Conservation (phyloP, 1,140 invertebrate species). For the Oscheius sp. region DNA sequence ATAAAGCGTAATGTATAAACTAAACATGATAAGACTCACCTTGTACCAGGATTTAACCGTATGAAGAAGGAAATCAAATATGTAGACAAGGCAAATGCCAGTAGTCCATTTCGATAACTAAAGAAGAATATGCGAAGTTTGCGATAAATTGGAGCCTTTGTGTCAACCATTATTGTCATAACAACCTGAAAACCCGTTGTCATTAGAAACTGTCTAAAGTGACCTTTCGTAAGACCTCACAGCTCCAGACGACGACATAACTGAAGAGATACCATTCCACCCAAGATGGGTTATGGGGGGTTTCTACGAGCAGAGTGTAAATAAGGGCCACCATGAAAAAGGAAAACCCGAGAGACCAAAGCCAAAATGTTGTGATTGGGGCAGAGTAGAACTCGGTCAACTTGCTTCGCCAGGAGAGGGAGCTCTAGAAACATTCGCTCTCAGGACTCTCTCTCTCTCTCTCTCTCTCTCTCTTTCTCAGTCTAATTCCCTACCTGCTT, state of each 20-base stretch:
- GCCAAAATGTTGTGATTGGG: conserved; percentile 93
- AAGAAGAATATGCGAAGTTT: conserved; percentile 29
- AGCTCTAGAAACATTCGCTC: neutral
- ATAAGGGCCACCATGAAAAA: conserved; percentile 17
- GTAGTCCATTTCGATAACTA: conserved; percentile 23
- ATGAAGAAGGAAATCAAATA: conserved; percentile 33
- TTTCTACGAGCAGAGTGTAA: conserved; percentile 26
- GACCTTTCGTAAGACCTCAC: conserved; percentile 27
- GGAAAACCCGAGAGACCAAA: conserved; percentile 27
- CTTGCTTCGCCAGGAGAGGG: conserved; percentile 24
- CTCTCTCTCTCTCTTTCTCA: too few relatives aligned
- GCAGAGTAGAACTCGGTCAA: conserved; percentile 68
- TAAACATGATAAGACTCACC: conserved; percentile 13
- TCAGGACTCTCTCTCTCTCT: too few relatives aligned
- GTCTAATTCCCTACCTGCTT: too few relatives aligned
- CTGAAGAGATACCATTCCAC: conserved; percentile 30
- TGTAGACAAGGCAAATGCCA: conserved; percentile 19
- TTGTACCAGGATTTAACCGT: conserved; percentile 19
- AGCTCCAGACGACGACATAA: conserved; percentile 29
- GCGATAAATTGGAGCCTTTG: conserved; percentile 1
- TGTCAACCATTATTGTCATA: conserved; percentile 27
- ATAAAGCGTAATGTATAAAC: neutral
- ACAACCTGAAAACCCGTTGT: conserved; percentile 18
- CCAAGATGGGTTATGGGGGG: conserved; percentile 21
- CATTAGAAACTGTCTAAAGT: neutral